phyloP scores from a whole-genome alignment of 2,888 invertebrate genomes.

The Bellardia pandia region DNA sequence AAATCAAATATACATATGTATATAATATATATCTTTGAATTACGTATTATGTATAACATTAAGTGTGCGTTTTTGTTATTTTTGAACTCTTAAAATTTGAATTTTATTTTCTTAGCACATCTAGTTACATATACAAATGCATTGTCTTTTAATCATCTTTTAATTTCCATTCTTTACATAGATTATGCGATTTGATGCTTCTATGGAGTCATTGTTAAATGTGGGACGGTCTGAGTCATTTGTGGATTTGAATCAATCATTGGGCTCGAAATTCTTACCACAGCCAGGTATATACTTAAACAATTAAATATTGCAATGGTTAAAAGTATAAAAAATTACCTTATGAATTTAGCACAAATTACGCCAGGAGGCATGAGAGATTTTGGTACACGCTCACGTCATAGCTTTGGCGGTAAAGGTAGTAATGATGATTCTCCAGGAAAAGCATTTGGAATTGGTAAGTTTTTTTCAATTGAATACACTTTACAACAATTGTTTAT shows the following conservation, averaged over 20 bases:
- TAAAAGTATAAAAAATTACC: neutral
- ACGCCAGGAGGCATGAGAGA: slow-evolving; percentile 76
- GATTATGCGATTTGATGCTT: slow-evolving; percentile 92
- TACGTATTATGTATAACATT: slow-evolving; percentile 12
- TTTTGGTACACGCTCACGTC: slow-evolving; percentile 83
- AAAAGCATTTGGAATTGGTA: slow-evolving; percentile 94
- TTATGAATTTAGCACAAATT: slow-evolving; percentile 75
- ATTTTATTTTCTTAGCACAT: slow-evolving; percentile 28
- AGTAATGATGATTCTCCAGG: slow-evolving; percentile 86
- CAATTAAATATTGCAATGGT: neutral
- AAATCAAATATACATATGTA: slow-evolving; percentile 7
- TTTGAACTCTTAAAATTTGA: slow-evolving; percentile 26
- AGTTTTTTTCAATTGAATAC: slow-evolving; percentile 75
- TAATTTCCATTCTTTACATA: slow-evolving; percentile 80
- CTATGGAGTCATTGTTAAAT: slow-evolving; percentile 90
- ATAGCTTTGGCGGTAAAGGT: slow-evolving; percentile 87
- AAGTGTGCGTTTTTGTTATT: slow-evolving; percentile 48
- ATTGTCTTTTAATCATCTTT: neutral
- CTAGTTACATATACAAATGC: neutral
- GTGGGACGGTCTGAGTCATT: slow-evolving; percentile 93
- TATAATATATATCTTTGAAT: neutral
- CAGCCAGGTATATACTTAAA: slow-evolving; percentile 79
- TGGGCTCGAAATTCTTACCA: slow-evolving; percentile 76
- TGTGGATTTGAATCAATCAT: slow-evolving; percentile 88
- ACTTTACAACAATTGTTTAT: slow-evolving; percentile 47